phyloP scores from a whole-genome alignment of 2,888 invertebrate species.

The Platerodrilus igneus region DNA sequence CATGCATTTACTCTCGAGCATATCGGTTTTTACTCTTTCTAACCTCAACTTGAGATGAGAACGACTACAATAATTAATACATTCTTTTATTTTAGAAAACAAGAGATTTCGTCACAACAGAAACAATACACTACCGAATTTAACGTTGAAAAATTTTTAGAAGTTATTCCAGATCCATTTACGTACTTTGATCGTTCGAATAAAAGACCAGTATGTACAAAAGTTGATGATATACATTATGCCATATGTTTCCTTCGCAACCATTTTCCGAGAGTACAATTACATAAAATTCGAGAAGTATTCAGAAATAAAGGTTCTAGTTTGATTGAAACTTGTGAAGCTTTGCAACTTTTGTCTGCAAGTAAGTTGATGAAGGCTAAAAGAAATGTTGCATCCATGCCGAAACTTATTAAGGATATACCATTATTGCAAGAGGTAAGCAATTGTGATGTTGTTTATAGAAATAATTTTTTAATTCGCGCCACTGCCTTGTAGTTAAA shows the following conservation, averaged over 20 bases:
- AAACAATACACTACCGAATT: conserved; percentile 48
- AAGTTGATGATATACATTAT: conserved; percentile 8
- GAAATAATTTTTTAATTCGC: no score
- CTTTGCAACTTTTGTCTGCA: no score
- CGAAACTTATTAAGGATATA: conserved; percentile 37
- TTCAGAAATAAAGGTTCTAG: no score
- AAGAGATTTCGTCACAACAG: conserved; percentile 42
- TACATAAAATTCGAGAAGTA: conserved; percentile 1
- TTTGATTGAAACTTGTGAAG: no score
- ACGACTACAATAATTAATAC: no score
- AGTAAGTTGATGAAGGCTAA: no score
- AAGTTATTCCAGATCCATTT: conserved; percentile 48
- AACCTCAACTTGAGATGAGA: no score
- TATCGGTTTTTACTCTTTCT: no score
- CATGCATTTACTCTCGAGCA: no score
- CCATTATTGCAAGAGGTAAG: conserved; percentile 42
- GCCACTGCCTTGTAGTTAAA: no score
- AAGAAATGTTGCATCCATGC: no score
- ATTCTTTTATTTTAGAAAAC: conserved; percentile 29
- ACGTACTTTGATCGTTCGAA: conserved; percentile 36
- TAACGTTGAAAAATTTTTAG: conserved; percentile 45
- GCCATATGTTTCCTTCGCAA: conserved; percentile 10
- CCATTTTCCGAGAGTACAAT: neutral
- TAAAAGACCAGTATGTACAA: conserved; percentile 20
- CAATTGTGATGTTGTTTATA: no score